Percentiles rank a stretch among this genome's conserved stretches.
phyloP scores from a whole-genome alignment of 2,797 vertebrate genomes.

The Echeneis naucrates region DNA sequence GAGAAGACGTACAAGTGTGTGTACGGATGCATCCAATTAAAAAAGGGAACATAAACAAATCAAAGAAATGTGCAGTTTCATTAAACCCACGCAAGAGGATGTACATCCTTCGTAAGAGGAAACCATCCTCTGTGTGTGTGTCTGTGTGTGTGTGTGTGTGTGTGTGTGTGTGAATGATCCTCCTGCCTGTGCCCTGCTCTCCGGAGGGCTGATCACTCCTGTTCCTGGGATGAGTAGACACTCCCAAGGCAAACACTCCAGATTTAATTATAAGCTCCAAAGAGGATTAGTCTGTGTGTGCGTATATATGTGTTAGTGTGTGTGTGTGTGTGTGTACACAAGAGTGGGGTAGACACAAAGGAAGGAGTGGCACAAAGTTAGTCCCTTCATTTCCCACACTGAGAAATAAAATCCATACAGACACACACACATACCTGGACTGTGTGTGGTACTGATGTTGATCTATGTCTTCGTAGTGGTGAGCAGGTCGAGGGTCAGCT shows the following conservation, averaged over 20 bases:
- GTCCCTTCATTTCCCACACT: slow-evolving; percentile 50
- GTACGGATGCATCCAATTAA: slow-evolving; percentile 36
- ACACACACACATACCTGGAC: slow-evolving; percentile 87
- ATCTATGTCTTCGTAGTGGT: slow-evolving; percentile 87
- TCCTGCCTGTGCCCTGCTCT: slow-evolving; percentile 57
- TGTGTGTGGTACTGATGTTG: slow-evolving; percentile 85
- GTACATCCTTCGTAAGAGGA: slow-evolving; percentile 37
- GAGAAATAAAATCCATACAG: slow-evolving; percentile 11
- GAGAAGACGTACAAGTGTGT: background rate
- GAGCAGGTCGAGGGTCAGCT: slow-evolving; percentile 81
- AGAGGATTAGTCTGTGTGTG: slow-evolving; percentile 81
- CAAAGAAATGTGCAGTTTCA: slow-evolving; percentile 33
- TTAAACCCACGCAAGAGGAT: slow-evolving; percentile 58
- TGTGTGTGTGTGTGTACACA: slow-evolving; percentile 23
- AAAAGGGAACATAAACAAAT: slow-evolving; percentile 50
- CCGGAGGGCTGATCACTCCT: slow-evolving; percentile 80
- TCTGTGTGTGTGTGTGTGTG: slow-evolving; percentile 29
- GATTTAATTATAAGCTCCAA: slow-evolving; percentile 88
- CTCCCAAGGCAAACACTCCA: slow-evolving; percentile 86
- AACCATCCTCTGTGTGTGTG: slow-evolving; percentile 14
- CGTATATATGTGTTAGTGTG: slow-evolving; percentile 43
- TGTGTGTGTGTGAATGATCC: slow-evolving; percentile 42
- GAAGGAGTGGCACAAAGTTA: slow-evolving; percentile 56
- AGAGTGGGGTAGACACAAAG: slow-evolving; percentile 56
- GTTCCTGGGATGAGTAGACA: slow-evolving; percentile 82